Evolutionary conservation across 35 echinoderm and acorn worm species (phyloP).

Genomic region (Heliocidaris erythrogramma): DNA sequence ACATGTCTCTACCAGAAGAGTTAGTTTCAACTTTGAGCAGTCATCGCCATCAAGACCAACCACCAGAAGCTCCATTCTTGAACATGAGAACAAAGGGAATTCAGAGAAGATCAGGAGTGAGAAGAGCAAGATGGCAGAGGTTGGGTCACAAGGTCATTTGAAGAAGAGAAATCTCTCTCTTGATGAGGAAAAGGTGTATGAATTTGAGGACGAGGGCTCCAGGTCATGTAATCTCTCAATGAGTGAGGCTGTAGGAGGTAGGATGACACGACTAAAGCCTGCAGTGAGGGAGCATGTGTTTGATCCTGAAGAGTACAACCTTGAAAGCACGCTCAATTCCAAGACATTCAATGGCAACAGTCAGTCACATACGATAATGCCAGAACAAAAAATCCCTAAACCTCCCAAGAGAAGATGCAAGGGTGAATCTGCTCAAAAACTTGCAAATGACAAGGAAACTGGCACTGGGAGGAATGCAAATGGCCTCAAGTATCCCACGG

Average conservation of each 20-base stretch:
- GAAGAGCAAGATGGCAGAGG: not conserved
- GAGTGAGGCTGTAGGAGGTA: not conserved
- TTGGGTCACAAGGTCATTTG: not conserved
- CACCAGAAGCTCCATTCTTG: not conserved
- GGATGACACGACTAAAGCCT: not conserved
- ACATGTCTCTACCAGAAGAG: not conserved
- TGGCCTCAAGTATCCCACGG: not conserved
- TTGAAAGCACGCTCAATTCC: not conserved
- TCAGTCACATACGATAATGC: not conserved
- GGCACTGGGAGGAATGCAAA: not conserved
- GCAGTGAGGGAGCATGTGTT: not conserved
- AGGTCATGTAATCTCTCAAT: not conserved
- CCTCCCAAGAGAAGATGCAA: not conserved
- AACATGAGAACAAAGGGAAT: not conserved
- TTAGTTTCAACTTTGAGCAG: not conserved
- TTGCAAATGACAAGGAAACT: not conserved
- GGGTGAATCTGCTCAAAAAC: not conserved
- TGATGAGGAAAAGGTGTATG: slow-evolving; percentile 14
- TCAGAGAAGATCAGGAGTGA: not conserved
- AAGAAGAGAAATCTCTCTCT: slow-evolving; percentile 29
- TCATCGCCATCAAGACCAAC: not conserved
- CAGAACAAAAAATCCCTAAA: not conserved
- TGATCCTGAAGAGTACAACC: slow-evolving; percentile 29
- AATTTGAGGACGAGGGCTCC: not conserved
- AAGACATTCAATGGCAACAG: not conserved